These are phyloP conservation scores for Diloba caeruleocephala DNA, from an alignment of 2,888 invertebrate species.

Conservation along the genomic window DNA sequence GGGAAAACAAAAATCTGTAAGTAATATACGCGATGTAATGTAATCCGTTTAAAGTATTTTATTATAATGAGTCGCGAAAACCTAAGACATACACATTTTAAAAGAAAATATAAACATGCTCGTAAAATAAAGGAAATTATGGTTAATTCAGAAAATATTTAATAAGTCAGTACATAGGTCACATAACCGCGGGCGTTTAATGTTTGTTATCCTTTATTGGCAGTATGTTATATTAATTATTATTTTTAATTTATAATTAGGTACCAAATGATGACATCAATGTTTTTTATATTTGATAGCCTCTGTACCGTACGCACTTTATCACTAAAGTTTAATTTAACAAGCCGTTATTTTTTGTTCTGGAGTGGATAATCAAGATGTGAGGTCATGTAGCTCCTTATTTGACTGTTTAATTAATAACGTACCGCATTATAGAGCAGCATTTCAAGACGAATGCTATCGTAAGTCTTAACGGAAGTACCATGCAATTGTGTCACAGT, in stretches of 20 bases:
- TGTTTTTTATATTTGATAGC: slow-evolving; percentile 71
- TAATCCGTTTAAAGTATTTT: too few relatives aligned
- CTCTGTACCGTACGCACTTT: slow-evolving; percentile 67
- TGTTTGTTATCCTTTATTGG: slow-evolving; percentile 43
- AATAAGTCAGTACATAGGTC: slow-evolving; percentile 14
- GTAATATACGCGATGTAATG: too few relatives aligned
- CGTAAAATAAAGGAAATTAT: neutral
- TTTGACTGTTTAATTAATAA: slow-evolving; percentile 31
- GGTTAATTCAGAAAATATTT: slow-evolving; percentile 12
- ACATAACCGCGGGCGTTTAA: slow-evolving; percentile 15
- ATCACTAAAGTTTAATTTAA: slow-evolving; percentile 65
- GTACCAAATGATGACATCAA: slow-evolving; percentile 67
- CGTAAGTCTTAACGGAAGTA: neutral
- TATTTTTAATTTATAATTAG: slow-evolving; percentile 55
- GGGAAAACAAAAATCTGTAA: too few relatives aligned
- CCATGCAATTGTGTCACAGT: too few relatives aligned
- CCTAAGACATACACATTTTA: too few relatives aligned
- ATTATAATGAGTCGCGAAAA: too few relatives aligned
- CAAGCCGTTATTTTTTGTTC: slow-evolving; percentile 62
- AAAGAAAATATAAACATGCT: too few relatives aligned
- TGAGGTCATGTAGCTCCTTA: slow-evolving; percentile 55
- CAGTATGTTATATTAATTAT: slow-evolving; percentile 43
- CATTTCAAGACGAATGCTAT: neutral
- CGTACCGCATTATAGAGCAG: slow-evolving; percentile 9
- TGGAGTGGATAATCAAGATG: slow-evolving; percentile 55